Percentiles rank a stretch among this genome's conserved stretches.
Conservation (phyloP, 2,888 invertebrate genomes). For the Augochlorella aurata region DNA sequence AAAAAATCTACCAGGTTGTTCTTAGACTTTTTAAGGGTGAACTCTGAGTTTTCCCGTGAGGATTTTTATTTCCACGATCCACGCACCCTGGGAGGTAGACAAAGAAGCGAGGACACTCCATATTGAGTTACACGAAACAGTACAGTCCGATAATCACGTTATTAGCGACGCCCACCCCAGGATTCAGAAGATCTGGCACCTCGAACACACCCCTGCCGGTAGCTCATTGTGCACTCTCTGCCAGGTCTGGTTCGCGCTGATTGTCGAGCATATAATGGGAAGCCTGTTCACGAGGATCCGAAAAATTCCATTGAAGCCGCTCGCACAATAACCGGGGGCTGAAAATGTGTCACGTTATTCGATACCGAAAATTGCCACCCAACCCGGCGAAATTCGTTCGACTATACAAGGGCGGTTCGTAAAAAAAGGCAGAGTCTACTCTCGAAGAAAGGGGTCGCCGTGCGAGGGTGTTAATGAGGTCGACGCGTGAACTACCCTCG, state of each 20-base stretch:
- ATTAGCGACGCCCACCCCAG: background rate
- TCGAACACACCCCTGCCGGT: background rate
- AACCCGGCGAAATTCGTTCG: background rate
- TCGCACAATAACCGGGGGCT: background rate
- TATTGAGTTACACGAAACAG: background rate
- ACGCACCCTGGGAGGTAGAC: background rate
- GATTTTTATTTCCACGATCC: background rate
- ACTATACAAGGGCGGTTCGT: background rate
- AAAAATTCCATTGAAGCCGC: slow-evolving; percentile 2
- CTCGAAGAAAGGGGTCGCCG: slow-evolving; percentile 18
- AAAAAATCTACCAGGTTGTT: too few relatives aligned
- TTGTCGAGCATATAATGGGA: background rate
- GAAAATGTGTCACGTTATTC: slow-evolving; percentile 9
- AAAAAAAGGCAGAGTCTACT: background rate
- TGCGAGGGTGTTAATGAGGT: slow-evolving; percentile 55
- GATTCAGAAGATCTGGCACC: background rate
- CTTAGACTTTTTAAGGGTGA: background rate
- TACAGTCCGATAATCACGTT: background rate
- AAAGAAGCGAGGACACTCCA: background rate
- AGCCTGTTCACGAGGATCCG: background rate
- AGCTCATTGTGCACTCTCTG: background rate
- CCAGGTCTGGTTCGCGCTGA: background rate
- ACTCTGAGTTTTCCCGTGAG: background rate
- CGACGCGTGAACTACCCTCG: background rate
- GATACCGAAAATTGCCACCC: slow-evolving; percentile 7